Base-by-base conservation (phyloP, 2,797 vertebrate genomes). In the Hybognathus amarus region DNA sequence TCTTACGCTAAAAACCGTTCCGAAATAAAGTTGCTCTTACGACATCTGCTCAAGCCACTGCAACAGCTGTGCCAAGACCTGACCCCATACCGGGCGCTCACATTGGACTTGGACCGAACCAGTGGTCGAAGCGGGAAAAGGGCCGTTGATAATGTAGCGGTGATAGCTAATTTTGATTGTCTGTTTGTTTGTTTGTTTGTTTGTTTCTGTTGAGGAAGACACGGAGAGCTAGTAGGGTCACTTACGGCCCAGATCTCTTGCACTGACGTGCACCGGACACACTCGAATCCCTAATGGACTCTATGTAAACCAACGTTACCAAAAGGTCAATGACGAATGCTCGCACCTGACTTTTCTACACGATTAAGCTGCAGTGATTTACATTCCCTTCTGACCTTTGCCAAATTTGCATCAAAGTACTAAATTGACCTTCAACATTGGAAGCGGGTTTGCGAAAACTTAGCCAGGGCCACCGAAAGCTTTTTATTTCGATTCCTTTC, bases 301-400 rank as follows among this genome's bases (percentile, higher is more conserved):
- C 33, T 56, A 89, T 30, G 3, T 3, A 82, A 91, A 90, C 67
- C 69, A 20, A 86, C 64, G 74, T 88, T 86, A 89, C 89, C 64
- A 74, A 89, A 81, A 77, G 54, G 27, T 82, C 24, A 40, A 79
- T 50, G 36, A 40, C 9, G 33, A 76, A 67, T 59, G 24, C 73
- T 59, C 38, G 22, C 74, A 38, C 74, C 56, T 63, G 38, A 67
- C 85, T 86, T 85, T 85, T 69, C 88, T 85, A 90, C 80, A 86
- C 90, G 75, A 87, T 88, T 84, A 92, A 90, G 86, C 91, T 89
- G 93, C 92, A 92, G 87, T 93, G 91, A 94, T 91, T 90, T 91
- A 92, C 90, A 94, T 93, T 91, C 93, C 92, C 93, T 94, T 94
- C 91, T 90, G 93, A 90, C 92, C 89, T 93, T 86, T 94, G 92